Base-by-base conservation (phyloP, 2,797 vertebrate species). In the Labroides dimidiatus region DNA sequence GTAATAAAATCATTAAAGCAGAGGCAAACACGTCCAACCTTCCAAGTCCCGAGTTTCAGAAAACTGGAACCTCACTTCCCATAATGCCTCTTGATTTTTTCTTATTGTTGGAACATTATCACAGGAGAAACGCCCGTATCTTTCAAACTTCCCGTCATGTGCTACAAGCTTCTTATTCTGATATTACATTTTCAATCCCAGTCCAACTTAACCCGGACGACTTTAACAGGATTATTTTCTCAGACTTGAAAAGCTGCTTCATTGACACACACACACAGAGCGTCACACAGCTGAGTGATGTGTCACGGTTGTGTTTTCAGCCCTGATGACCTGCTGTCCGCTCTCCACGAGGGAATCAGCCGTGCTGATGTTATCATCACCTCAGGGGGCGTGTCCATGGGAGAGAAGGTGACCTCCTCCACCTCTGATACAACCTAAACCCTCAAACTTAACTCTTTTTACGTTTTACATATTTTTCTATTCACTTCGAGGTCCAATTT, bases 331-430 rank as follows among this genome's bases (percentile, higher is more conserved):
- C 94, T 99, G 93, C 94, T 99, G 86, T 98, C 96, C 69, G 97
- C 98, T 87, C 94, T 99, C 86, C 98, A 99, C 63, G 98, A 99
- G 90, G 98, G 98, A 80, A 99, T 99, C 91, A 98, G 96, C 86
- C 97, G 96, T 66, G 97, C 97, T 65, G 98, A 99, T 84, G 97
- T 99, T 93, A 99, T 99, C 93, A 99, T 99, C 94, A 99, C 98
- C 74, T 99, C 98, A 86, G 98, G 98, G 80, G 97, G 98, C 1
- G 98, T 99, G 80, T 99, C 98, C 69, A 99, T 99, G 97, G 98
- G 97, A 68, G 97, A 99, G 92, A 99, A 99, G 96, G 98, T 99
- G 93, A 81, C 21, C 0, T 11, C 11, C 15, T 3, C 37, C 37
- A 16, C 12, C 53, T 5, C 16, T 24, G 2, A 23, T 21, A 3